Evolutionary conservation across 2,888 invertebrate species (phyloP), one percentile per base, ranked within the genome.

Genomic region (Ormyrus rosae): DNA sequence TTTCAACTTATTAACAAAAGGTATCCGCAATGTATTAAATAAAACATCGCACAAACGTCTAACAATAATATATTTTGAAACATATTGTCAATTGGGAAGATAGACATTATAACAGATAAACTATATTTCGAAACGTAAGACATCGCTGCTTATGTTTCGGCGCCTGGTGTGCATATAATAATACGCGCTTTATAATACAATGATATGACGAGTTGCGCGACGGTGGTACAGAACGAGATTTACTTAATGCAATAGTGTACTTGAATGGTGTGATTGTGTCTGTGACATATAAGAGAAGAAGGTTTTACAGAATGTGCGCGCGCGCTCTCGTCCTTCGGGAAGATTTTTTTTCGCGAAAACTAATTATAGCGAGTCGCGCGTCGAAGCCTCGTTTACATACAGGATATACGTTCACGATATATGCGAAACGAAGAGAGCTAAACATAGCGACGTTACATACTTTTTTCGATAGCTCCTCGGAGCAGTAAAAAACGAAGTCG

Each of bases 31-130:
- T 46, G 50, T 34, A 34, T 46, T 60, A 74, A 67, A 55, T 61
- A 64, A 74, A 74, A 68, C 48, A 73, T 51, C 46, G 58, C 48
- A 69, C 74, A 5, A 90, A 89, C 86, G 88, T 89, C 90, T 90
- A 90, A 90, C 90, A 89, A 89, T 89, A 84, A 90, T 90, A 89
- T 90, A 90, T 89, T 89, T 90, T 86, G 85, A 87, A 89, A 89
- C 89, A 90, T 90, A 90, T 90, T 89, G 89, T 89, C 89, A 88
- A 89, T 90, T 86, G 88, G 87, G 87, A 86, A 87, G 86, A 89
- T 88, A 89, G 88, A 89, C 88, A 89, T 89, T 88, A 86, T 88
- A 89, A 89, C 87, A 88, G 85, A 89, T 89, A 83, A 86, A 86
- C 85, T 86, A 87, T 86, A 87, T 88, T 87, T 88, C 84, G 85